Conservation (phyloP, 2,888 invertebrate genomes). For the Agapostemon virescens region DNA sequence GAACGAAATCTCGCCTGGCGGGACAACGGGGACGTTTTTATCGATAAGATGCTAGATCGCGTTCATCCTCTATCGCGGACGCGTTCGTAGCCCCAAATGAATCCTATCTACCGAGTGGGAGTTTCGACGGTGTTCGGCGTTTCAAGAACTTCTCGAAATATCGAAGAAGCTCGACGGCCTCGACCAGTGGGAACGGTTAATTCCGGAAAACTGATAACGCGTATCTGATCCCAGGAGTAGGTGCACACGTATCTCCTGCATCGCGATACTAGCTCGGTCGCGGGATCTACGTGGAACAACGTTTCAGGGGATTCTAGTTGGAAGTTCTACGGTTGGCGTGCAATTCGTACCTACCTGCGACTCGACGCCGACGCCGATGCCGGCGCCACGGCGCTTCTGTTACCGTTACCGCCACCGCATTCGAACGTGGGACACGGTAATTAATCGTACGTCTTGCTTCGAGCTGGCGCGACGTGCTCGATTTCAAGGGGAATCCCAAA, state of each 20-base stretch:
- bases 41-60: background rate
- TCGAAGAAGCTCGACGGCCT: constrained; percentile 38
- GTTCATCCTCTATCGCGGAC: background rate
- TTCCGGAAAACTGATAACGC: constrained; percentile 52
- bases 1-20: background rate
- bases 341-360: constrained; percentile 51
- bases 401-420: constrained; percentile 53
- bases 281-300: constrained; percentile 38
- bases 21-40: background rate
- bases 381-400: constrained; percentile 46
- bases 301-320: constrained; percentile 45
- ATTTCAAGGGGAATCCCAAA: constrained; percentile 63
- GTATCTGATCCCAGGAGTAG: constrained; percentile 44
- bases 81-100: background rate
- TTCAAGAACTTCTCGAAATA: constrained; percentile 37
- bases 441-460: constrained; percentile 65
- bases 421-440: constrained; percentile 59
- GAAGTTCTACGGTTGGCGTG: constrained; percentile 57
- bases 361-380: constrained; percentile 39
- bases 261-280: constrained; percentile 23
- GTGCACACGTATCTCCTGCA: constrained; percentile 36
- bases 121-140: constrained; percentile 17
- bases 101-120: background rate
- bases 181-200: constrained; percentile 40
- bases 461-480: constrained; percentile 60